Percentiles rank a stretch among this genome's conserved stretches.
These are phyloP conservation scores for Phaethornis superciliosus DNA, from an alignment of 2,113 vertebrate genomes.

Conservation along the genomic window DNA sequence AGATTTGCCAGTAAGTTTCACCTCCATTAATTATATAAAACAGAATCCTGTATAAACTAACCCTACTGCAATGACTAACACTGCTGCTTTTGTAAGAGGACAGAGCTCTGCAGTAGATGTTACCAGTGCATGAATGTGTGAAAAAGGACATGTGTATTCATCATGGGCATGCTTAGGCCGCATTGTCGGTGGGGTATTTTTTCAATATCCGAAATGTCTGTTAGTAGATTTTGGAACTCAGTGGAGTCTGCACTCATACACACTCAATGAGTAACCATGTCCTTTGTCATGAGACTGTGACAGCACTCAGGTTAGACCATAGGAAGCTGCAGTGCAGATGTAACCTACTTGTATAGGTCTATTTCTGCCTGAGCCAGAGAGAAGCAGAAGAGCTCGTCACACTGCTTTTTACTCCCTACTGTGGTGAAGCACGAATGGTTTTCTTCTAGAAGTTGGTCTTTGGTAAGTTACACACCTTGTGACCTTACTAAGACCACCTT, in stretches of 20 bases:
- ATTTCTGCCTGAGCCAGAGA: neutral
- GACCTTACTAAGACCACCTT: neutral
- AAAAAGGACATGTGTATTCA: slow-evolving; percentile 28
- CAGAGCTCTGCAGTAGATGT: slow-evolving; percentile 63
- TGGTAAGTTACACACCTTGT: neutral
- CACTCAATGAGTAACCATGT: neutral
- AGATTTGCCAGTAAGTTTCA: slow-evolving; percentile 80
- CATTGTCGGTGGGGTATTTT: neutral
- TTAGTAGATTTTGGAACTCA: neutral
- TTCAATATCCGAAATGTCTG: neutral
- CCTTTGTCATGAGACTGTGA: neutral
- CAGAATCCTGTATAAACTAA: slow-evolving; percentile 58
- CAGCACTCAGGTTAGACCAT: neutral
- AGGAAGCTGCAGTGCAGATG: neutral
- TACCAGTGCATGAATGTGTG: slow-evolving; percentile 73
- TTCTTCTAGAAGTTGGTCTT: neutral
- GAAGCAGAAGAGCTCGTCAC: neutral
- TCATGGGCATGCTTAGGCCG: slow-evolving; percentile 73
- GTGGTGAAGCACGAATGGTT: neutral
- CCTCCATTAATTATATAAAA: slow-evolving; percentile 74
- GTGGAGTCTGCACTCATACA: neutral
- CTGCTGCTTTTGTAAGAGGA: slow-evolving; percentile 63
- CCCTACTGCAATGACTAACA: slow-evolving; percentile 82
- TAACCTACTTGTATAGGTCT: neutral
- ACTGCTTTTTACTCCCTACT: neutral